A percentile compares a stretch with the other conserved stretches of the same genome.
Evolutionary conservation across 2,113 vertebrate genomes (phyloP).

Genomic region (Microcebus griseorufus): DNA sequence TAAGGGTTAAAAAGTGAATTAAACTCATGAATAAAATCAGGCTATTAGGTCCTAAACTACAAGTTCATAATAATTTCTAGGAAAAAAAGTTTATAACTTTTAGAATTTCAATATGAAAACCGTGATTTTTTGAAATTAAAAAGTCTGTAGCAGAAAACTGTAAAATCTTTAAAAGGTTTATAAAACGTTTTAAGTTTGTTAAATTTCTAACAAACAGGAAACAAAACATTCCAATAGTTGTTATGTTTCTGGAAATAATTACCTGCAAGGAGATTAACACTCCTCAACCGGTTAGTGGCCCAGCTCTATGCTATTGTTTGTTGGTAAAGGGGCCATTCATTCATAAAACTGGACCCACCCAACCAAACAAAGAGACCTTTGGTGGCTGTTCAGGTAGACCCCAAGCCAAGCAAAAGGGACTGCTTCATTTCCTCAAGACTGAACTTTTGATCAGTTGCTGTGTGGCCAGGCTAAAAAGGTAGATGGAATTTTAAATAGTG

Average conservation of each 20-base stretch:
- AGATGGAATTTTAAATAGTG: slow-evolving; percentile 41
- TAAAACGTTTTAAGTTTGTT: background rate
- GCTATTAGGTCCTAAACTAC: slow-evolving; percentile 12
- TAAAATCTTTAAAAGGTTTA: background rate
- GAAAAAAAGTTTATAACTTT: background rate
- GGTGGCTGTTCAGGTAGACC: slow-evolving; percentile 39
- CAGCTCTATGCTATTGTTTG: background rate
- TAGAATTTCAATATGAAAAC: background rate
- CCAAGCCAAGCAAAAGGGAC: slow-evolving; percentile 40
- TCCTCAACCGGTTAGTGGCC: background rate
- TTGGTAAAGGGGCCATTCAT: slow-evolving; percentile 55
- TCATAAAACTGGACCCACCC: slow-evolving; percentile 49
- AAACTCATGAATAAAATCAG: slow-evolving; percentile 3
- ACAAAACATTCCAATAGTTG: background rate
- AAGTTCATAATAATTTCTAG: slow-evolving; percentile 37
- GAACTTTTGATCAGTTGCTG: slow-evolving; percentile 59
- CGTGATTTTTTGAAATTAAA: slow-evolving; percentile 12
- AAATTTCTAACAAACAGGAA: slow-evolving; percentile 27
- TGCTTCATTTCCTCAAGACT: slow-evolving; percentile 59
- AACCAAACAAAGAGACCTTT: slow-evolving; percentile 49
- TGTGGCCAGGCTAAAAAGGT: slow-evolving; percentile 36
- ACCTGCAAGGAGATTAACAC: slow-evolving; percentile 37
- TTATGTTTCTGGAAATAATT: slow-evolving; percentile 58
- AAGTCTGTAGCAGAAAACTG: background rate
- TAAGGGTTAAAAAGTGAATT: slow-evolving; percentile 58